Conservation (phyloP, 2,113 vertebrate species). For the Daphoenositta chrysoptera region DNA sequence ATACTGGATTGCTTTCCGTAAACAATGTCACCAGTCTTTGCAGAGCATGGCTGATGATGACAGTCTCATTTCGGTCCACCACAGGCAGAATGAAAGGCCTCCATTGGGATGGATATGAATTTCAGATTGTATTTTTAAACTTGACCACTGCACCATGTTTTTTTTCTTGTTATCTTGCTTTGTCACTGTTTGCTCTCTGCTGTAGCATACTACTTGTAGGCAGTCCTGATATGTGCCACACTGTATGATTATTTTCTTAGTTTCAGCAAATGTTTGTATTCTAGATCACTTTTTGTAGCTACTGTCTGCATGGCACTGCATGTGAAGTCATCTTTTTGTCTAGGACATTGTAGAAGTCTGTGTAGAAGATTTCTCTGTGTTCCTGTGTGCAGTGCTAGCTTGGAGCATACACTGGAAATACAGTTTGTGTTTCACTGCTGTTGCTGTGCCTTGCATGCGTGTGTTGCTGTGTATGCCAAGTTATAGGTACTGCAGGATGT, state of each 20-base stretch:
- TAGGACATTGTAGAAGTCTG: neutral
- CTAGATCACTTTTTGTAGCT: neutral
- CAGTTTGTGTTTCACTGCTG: neutral
- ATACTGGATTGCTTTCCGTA: neutral
- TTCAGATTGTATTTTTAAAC: slow-evolving; percentile 62
- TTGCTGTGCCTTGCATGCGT: neutral
- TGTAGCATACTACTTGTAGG: neutral
- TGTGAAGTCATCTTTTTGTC: neutral
- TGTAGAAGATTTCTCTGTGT: neutral
- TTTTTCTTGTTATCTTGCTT: neutral
- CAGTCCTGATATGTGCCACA: neutral
- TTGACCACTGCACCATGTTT: slow-evolving; percentile 69
- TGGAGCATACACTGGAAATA: neutral
- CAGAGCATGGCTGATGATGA: slow-evolving; percentile 28
- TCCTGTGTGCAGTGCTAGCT: neutral
- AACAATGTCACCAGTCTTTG: slow-evolving; percentile 37
- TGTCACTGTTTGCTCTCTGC: slow-evolving; percentile 5
- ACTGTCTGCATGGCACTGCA: slow-evolving; percentile 58
- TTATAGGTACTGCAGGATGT: neutral
- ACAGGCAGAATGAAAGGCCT: slow-evolving; percentile 26
- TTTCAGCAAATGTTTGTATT: neutral
- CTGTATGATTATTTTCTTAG: slow-evolving; percentile 1
- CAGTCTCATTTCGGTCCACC: neutral
- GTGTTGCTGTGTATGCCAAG: slow-evolving; percentile 6
- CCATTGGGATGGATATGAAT: neutral